Evolutionary conservation across 2,113 vertebrate genomes (phyloP).

Genomic region (Oryctolagus cuniculus): mOryCun1.1 NC_091434.1:9439501-9440000

Average conservation of each 20-base stretch:
- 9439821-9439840: neutral
- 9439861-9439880: neutral
- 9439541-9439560: too few species aligned
- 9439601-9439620: neutral
- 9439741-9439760: too few species aligned
- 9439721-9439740: neutral
- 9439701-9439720: neutral
- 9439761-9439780: neutral
- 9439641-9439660: neutral
- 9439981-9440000: neutral
- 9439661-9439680: neutral
- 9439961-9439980: neutral
- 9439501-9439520: too few species aligned
- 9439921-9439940: neutral
- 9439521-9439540: too few species aligned
- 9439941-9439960: neutral
- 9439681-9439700: neutral
- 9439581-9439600: neutral
- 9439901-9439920: neutral
- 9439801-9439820: neutral
- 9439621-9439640: neutral
- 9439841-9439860: neutral
- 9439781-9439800: neutral
- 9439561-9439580: too few species aligned
- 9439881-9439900: neutral